phyloP scores from a whole-genome alignment of 23 tunicate species.

The Trididemnum miniatum region DNA sequence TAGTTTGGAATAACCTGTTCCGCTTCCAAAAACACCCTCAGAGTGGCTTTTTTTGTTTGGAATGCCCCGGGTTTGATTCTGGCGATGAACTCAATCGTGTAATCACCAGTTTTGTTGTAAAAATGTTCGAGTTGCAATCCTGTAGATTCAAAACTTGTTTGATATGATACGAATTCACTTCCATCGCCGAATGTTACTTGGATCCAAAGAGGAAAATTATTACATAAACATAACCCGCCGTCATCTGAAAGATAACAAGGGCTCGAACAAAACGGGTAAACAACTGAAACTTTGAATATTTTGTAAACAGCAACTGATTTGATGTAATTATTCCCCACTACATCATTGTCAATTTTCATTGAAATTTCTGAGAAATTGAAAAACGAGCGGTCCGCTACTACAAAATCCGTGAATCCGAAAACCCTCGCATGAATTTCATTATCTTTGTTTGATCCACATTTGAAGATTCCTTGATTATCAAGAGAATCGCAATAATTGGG shows the following conservation, averaged over 20 bases:
- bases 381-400: neutral
- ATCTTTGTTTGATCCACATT: slow-evolving; percentile 23
- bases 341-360: neutral
- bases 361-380: neutral
- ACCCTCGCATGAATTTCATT: neutral
- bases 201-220: neutral
- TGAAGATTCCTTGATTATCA: slow-evolving; percentile 31
- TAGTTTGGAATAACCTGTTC: neutral
- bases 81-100: neutral
- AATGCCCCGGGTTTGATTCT: too few species aligned
- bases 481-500: slow-evolving; percentile 23
- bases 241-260: slow-evolving; percentile 14
- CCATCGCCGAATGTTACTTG: neutral
- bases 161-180: neutral
- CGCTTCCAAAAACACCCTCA: too few species aligned
- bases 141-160: neutral
- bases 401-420: slow-evolving; percentile 11
- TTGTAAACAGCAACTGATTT: neutral
- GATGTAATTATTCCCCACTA: neutral
- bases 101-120: neutral
- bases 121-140: neutral
- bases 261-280: neutral
- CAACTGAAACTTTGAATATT: neutral
- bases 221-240: neutral
- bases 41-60: neutral